A percentile compares a stretch with the other conserved stretches of the same genome.
These are phyloP conservation scores for Pseudomyrmex flavicornis DNA, from an alignment of 1,140 invertebrate species.

Conservation along the genomic window DNA sequence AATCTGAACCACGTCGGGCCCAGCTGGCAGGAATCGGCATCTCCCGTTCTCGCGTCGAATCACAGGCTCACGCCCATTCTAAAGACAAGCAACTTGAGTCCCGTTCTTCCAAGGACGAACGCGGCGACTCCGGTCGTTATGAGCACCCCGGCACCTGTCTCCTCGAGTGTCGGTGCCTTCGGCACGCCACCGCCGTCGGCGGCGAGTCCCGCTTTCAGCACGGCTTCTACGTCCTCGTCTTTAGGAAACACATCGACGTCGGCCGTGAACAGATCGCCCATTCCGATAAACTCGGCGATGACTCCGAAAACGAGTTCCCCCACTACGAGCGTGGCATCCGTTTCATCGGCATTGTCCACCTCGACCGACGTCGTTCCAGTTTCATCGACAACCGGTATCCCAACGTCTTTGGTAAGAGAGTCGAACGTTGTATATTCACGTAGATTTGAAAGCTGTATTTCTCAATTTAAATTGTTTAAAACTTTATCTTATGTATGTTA, in stretches of 20 bases:
- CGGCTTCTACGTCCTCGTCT: constrained; percentile 81
- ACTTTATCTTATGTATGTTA: too few relatives aligned
- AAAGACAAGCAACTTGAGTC: constrained; percentile 80
- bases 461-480: too few relatives aligned
- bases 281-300: constrained; percentile 72
- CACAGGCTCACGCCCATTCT: constrained; percentile 83
- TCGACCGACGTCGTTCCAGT: constrained; percentile 70
- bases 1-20: constrained; percentile 66
- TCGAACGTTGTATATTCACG: neutral
- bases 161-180: constrained; percentile 72
- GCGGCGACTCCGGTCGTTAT: constrained; percentile 69
- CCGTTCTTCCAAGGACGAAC: constrained; percentile 76
- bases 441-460: too few relatives aligned
- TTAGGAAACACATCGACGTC: constrained; percentile 79
- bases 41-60: constrained; percentile 75
- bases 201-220: constrained; percentile 82
- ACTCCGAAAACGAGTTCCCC: constrained; percentile 76
- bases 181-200: constrained; percentile 81
- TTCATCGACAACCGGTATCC: constrained; percentile 70
- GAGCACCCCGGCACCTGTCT: constrained; percentile 73
- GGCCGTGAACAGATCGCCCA: constrained; percentile 82
- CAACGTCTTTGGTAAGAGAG: constrained; percentile 70
- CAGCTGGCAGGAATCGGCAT: constrained; percentile 77
- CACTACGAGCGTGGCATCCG: constrained; percentile 71
- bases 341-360: constrained; percentile 69